Evolutionary conservation across 2,888 invertebrate species (phyloP).

Genomic region (Anagyrus pseudococci): DNA sequence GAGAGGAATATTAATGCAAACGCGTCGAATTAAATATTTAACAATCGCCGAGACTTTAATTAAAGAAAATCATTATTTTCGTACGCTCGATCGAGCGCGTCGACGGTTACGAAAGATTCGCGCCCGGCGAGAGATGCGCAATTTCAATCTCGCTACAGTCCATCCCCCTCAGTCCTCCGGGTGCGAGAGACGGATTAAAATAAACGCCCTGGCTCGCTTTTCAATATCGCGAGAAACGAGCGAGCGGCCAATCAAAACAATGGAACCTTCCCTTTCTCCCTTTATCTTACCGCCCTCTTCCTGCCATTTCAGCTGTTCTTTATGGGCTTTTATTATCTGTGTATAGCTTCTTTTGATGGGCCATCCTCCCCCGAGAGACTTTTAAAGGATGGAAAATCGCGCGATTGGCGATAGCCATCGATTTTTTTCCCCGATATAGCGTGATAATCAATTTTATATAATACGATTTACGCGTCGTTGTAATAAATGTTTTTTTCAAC

Average conservation of each 20-base stretch:
- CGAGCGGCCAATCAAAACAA: conserved; percentile 11
- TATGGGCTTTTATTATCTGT: not conserved
- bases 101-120: not conserved
- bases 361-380: not conserved
- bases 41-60: too few species aligned
- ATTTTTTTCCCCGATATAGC: too few species aligned
- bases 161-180: not conserved
- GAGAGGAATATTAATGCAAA: too few species aligned
- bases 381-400: too few species aligned
- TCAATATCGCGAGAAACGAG: conserved; percentile 1
- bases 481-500: too few species aligned
- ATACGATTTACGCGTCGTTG: too few species aligned
- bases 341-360: not conserved
- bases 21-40: too few species aligned
- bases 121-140: not conserved
- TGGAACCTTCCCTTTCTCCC: conserved; percentile 3
- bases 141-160: conserved; percentile 17
- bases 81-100: not conserved
- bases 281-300: not conserved
- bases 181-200: conserved; percentile 16
- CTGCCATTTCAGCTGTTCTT: not conserved
- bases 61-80: conserved; percentile 1
- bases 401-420: too few species aligned
- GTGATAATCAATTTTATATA: too few species aligned
- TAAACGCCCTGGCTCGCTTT: conserved; percentile 4